Conservation (phyloP, 2,113 vertebrate genomes). For the Oncorhynchus tshawytscha region DNA sequence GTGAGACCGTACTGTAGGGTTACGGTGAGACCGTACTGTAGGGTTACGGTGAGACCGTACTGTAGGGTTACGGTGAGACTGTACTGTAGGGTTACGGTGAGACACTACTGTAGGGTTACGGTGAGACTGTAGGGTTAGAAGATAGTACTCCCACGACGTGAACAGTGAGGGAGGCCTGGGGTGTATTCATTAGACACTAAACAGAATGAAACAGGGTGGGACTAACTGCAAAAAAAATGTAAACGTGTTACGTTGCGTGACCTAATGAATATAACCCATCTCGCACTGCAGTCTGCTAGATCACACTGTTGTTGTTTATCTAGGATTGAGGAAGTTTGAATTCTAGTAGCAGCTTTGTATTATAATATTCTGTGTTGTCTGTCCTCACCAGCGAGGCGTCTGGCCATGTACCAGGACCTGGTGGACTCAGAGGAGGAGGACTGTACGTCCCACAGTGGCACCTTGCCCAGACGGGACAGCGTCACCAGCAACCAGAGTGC, state of each 20-base stretch:
- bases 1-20: too few species aligned
- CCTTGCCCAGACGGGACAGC: conserved; percentile 81
- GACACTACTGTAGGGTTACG: too few species aligned
- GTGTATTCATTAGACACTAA: background rate
- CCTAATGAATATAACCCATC: too few species aligned
- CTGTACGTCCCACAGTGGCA: conserved; percentile 72
- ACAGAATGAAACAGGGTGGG: background rate
- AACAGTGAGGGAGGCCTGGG: background rate
- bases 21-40: too few species aligned
- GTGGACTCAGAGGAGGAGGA: conserved; percentile 95
- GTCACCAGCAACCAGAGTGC: conserved; percentile 83
- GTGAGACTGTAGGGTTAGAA: too few species aligned
- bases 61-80: background rate
- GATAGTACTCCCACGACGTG: background rate
- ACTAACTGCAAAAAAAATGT: too few species aligned
- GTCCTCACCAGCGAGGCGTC: conserved; percentile 76
- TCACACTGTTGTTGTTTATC: too few species aligned
- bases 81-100: too few species aligned
- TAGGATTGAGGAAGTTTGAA: background rate
- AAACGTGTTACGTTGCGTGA: too few species aligned
- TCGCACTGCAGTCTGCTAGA: too few species aligned
- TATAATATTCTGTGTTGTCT: background rate
- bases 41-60: background rate
- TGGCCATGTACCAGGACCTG: conserved; percentile 92
- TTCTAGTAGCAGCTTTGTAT: background rate